These are phyloP conservation scores for Priocnemis perturbator DNA, from an alignment of 2,888 invertebrate species.

Conservation along the genomic window DNA sequence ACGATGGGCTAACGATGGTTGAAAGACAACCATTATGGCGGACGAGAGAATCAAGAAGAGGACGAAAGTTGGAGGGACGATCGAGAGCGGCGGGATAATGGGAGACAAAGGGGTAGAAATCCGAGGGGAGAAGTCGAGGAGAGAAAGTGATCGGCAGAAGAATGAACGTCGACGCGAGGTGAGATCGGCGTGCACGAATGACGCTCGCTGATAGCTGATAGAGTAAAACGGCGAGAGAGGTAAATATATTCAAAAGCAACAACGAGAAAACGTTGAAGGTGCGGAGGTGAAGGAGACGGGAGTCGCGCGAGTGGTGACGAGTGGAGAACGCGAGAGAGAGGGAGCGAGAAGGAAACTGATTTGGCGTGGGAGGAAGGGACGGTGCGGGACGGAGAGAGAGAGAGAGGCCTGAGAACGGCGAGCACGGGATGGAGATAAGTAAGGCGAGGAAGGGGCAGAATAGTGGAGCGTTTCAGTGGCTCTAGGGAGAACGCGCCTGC, in stretches of 20 bases:
- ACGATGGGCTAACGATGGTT: constrained; percentile 27
- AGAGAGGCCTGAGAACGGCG: background rate
- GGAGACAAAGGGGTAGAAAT: too few species aligned
- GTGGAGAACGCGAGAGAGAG: background rate
- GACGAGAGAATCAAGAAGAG: background rate
- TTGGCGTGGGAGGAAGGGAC: background rate
- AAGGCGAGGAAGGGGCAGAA: constrained; percentile 13
- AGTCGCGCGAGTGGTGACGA: too few species aligned
- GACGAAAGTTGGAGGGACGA: background rate
- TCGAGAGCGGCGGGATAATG: too few species aligned
- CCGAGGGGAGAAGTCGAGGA: too few species aligned
- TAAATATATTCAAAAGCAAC: too few species aligned
- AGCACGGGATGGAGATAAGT: background rate
- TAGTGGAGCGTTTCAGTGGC: constrained; percentile 31
- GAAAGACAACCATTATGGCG: constrained; percentile 30
- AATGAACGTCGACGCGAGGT: too few species aligned
- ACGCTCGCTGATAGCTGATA: too few species aligned
- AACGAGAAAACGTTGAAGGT: too few species aligned
- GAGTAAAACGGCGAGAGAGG: too few species aligned
- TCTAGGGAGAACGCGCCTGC: constrained; percentile 46
- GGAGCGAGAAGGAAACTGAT: constrained; percentile 15
- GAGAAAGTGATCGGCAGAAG: too few species aligned
- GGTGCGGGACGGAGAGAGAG: background rate
- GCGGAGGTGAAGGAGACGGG: too few species aligned
- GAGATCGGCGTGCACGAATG: too few species aligned